These are phyloP conservation scores for Cyprinodon brontotheroides DNA, from an alignment of 2,113 vertebrate species.

Conservation along the genomic window DNA sequence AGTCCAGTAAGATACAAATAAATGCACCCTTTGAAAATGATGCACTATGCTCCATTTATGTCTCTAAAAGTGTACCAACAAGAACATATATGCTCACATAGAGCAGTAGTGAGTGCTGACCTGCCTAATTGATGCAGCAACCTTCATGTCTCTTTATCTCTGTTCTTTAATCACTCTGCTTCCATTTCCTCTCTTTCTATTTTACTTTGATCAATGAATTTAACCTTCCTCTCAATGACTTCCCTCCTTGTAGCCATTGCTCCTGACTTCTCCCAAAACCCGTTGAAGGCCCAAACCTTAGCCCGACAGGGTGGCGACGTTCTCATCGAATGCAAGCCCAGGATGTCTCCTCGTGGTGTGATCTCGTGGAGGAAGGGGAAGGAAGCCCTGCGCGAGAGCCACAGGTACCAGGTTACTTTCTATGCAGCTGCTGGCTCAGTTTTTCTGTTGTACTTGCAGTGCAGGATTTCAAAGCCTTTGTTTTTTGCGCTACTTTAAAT, in stretches of 20 bases:
- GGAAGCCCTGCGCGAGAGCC: slow-evolving; percentile 81
- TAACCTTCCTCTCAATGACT: slow-evolving; percentile 16
- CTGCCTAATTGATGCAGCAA: slow-evolving; percentile 57
- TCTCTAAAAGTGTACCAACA: slow-evolving; percentile 11
- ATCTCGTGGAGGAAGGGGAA: slow-evolving; percentile 94
- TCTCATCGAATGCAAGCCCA: slow-evolving; percentile 89
- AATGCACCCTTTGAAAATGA: slow-evolving; percentile 25
- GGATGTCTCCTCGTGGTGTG: slow-evolving; percentile 89
- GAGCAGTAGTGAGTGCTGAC: slow-evolving; percentile 41
- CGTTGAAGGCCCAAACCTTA: slow-evolving; percentile 75
- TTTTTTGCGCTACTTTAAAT: slow-evolving; percentile 52
- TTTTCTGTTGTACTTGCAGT: slow-evolving; percentile 29
- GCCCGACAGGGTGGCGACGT: slow-evolving; percentile 87
- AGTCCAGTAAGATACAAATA: neutral
- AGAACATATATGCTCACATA: slow-evolving; percentile 15
- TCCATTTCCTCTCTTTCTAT: slow-evolving; percentile 12
- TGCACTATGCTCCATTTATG: neutral
- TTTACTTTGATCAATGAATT: slow-evolving; percentile 14
- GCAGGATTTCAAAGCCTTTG: slow-evolving; percentile 40
- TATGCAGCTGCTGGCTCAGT: slow-evolving; percentile 35
- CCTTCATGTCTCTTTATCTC: slow-evolving; percentile 28
- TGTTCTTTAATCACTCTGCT: slow-evolving; percentile 7
- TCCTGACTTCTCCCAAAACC: slow-evolving; percentile 79
- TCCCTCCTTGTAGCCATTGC: slow-evolving; percentile 67
- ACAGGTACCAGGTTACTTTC: slow-evolving; percentile 68